phyloP scores from a whole-genome alignment of 35 echinoderm and acorn worm genomes.

The Apostichopus californicus region DNA sequence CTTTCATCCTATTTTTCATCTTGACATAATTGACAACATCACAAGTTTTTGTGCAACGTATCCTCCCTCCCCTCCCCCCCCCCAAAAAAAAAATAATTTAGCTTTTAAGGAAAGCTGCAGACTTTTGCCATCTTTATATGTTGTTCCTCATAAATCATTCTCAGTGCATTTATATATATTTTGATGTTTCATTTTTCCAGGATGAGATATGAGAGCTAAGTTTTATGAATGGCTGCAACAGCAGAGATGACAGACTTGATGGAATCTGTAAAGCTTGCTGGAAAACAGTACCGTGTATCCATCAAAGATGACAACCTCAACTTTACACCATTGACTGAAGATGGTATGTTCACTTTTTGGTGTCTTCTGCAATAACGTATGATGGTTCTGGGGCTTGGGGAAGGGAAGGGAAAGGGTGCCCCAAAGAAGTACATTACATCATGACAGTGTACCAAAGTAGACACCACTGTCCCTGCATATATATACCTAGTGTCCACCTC shows the following conservation, averaged over 20 bases:
- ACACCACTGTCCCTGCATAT: not conserved
- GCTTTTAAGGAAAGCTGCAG: too few relatives aligned
- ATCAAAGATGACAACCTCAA: not conserved
- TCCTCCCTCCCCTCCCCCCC: too few relatives aligned
- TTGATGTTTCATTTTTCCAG: not conserved
- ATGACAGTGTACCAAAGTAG: not conserved
- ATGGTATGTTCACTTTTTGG: not conserved
- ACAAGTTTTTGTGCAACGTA: too few relatives aligned
- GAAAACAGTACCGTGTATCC: conserved; percentile 25
- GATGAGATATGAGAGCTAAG: conserved; percentile 6
- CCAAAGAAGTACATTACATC: not conserved
- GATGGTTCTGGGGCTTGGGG: not conserved
- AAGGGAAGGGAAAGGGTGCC: not conserved
- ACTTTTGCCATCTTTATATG: too few relatives aligned
- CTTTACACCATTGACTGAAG: not conserved
- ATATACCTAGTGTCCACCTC: not conserved
- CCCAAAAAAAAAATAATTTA: too few relatives aligned
- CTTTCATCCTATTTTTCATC: too few relatives aligned
- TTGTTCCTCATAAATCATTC: not conserved
- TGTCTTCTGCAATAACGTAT: not conserved
- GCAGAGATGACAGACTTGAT: conserved; percentile 23
- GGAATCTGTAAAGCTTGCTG: conserved; percentile 7
- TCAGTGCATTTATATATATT: not conserved
- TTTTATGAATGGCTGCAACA: conserved; percentile 23
- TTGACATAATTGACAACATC: too few relatives aligned